Percentiles rank a stretch among this genome's conserved stretches.
Conservation (phyloP, 1,140 invertebrate species). For the Odontomachus brunneus region DNA sequence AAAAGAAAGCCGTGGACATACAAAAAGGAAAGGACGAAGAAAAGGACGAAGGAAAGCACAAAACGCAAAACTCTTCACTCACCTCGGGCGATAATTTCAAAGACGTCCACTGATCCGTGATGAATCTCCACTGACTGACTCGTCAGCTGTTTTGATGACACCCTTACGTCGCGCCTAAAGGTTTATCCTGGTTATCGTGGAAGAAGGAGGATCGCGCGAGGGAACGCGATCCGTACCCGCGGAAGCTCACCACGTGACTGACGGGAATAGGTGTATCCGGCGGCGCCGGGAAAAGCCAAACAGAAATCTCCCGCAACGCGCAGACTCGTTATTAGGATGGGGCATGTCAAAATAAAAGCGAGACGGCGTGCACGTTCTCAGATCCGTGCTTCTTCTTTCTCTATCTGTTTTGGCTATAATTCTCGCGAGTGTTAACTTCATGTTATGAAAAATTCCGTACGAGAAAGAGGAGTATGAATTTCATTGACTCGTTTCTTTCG, state of each 20-base stretch:
- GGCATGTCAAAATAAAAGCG: constrained; percentile 39
- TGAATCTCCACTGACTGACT: background rate
- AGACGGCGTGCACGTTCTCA: background rate
- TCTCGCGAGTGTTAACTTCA: too few species aligned
- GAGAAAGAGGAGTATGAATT: background rate
- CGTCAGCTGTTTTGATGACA: too few species aligned
- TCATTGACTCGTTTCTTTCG: background rate
- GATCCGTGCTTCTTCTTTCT: background rate
- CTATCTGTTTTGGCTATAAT: background rate
- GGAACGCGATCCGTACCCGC: constrained; percentile 42
- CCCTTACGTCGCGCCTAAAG: background rate
- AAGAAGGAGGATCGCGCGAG: background rate
- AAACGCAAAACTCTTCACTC: background rate
- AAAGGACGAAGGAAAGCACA: too few species aligned
- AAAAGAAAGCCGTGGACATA: too few species aligned
- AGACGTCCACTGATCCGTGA: background rate
- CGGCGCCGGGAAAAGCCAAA: constrained; percentile 56
- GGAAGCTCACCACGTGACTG: constrained; percentile 57
- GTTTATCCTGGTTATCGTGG: background rate
- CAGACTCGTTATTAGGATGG: constrained; percentile 46
- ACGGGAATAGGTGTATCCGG: constrained; percentile 46
- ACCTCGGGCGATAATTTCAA: constrained; percentile 23
- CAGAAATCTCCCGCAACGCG: constrained; percentile 45
- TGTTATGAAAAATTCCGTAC: background rate
- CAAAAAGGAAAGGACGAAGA: too few species aligned